Conservation (phyloP, 2,888 invertebrate genomes). For the Drosophila tripunctata region DNA sequence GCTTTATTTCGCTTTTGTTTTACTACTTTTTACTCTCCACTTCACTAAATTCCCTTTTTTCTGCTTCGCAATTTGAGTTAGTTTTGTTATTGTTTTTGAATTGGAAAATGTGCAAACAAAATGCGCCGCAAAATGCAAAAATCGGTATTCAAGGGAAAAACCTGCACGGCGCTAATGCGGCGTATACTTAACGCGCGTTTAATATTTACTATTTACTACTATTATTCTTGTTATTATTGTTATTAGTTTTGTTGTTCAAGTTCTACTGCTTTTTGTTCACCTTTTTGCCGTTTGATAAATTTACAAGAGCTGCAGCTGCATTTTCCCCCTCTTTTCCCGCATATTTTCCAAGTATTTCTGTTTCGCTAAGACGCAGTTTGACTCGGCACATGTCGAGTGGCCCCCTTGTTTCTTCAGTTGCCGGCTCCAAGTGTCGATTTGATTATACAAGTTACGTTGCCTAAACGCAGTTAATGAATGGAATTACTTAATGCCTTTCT, state of each 20-base stretch:
- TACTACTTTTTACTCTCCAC: neutral
- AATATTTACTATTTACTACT: constrained; percentile 35
- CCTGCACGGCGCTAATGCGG: constrained; percentile 24
- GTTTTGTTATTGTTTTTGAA: constrained; percentile 30
- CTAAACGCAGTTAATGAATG: constrained; percentile 71
- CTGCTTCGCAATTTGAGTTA: constrained; percentile 11
- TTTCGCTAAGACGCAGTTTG: constrained; percentile 55
- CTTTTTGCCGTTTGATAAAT: constrained; percentile 36
- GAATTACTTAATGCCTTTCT: constrained; percentile 39
- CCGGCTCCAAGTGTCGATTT: constrained; percentile 69
- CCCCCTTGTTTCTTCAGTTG: constrained; percentile 20
- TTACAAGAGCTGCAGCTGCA: constrained; percentile 29
- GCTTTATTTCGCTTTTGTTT: constrained; percentile 3
- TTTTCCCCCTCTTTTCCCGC: constrained; percentile 6
- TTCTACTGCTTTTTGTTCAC: constrained; percentile 5
- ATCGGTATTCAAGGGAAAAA: neutral
- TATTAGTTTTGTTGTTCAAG: neutral
- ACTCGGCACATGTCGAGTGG: constrained; percentile 28
- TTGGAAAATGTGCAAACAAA: constrained; percentile 40
- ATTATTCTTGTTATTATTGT: constrained; percentile 10
- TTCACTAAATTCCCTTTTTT: constrained; percentile 7
- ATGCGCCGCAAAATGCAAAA: constrained; percentile 55
- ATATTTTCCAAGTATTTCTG: neutral
- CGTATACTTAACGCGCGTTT: constrained; percentile 66
- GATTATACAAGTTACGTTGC: constrained; percentile 65